Base-by-base conservation (phyloP, 92 coral and sea anemone genomes). In the Umimayanthus kanabou region DNA sequence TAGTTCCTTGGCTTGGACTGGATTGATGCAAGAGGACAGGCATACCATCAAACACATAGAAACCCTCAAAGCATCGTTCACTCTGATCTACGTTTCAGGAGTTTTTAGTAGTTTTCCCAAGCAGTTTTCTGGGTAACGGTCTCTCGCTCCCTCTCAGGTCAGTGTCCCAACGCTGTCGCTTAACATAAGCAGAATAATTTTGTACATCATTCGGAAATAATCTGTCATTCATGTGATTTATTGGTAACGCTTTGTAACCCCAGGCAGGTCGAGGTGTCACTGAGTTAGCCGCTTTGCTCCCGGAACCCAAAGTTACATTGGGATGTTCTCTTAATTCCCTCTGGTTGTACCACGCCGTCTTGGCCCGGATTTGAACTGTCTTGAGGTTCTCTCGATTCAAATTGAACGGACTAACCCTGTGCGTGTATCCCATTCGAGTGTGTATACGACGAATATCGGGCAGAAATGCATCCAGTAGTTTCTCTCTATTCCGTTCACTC, bases 321-420 rank as follows among this genome's bases (percentile, higher is more conserved):
- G 89, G 76, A 65, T 91, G 96, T 73, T 97, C 99, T 70, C 90
- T 91, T 65, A 97, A 89, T 43, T 89, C 83, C 55, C 98, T 90
- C 8, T 82, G 76, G 66, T 84, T 77, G 67, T 88, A 85, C 37
- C 93, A 91, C 7, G 96, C 89, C 5, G 98, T 93, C 88, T 93
- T 95, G 39, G 96, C 93, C 53, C 99, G 93, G 15, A 97, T 88
- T 80, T 97, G 97, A 25, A 97, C 95, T 23, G 96, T 97, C 87
- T 95, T 95, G 26, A 97, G 93, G n/a, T 91, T 93, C 84, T 97
- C 99, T 50, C 81, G 93, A 85, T 97, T 97, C 20, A 93, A 83
- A 70, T 93, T 97, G 80, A 97, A 95, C 55, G 98, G 94, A 15
- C 81, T 78, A 3, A 91, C 94, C 50, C 87, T 87, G 74, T 97